Conservation (phyloP, 2,888 invertebrate genomes). For the Athalia rosae region DNA sequence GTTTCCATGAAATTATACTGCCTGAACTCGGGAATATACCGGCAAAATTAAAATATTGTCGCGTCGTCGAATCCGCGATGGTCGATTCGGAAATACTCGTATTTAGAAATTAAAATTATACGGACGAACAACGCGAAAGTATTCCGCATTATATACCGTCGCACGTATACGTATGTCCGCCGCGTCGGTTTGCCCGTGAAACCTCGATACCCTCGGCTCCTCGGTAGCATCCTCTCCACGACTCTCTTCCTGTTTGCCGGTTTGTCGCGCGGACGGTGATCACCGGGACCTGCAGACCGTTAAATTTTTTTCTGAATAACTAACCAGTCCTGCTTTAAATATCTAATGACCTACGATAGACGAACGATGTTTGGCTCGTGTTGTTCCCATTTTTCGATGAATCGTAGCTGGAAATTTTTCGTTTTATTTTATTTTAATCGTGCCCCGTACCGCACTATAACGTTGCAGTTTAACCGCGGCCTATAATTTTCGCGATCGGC, state of each 20-base stretch:
- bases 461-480: no score
- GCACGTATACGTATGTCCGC: background rate
- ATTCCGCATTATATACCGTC: background rate
- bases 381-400: no score
- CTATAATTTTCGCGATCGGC: no score
- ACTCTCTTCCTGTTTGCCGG: constrained; percentile 24
- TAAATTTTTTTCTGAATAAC: constrained; percentile 27
- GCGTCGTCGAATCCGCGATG: constrained; percentile 27
- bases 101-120: background rate
- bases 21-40: background rate
- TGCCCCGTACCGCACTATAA: no score
- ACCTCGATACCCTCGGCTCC: constrained; percentile 27
- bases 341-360: constrained; percentile 29
- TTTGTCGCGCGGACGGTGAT: constrained; percentile 27
- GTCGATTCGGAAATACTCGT: background rate
- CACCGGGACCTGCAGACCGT: constrained; percentile 14
- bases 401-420: no score
- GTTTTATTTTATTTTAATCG: no score
- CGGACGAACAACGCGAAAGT: no score
- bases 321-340: constrained; percentile 35
- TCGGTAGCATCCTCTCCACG: constrained; percentile 24
- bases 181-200: constrained; percentile 32
- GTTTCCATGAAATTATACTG: constrained; percentile 37
- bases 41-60: background rate
- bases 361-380: no score